phyloP scores from a whole-genome alignment of 2,888 invertebrate species.

The Zootermopsis nevadensis region DNA sequence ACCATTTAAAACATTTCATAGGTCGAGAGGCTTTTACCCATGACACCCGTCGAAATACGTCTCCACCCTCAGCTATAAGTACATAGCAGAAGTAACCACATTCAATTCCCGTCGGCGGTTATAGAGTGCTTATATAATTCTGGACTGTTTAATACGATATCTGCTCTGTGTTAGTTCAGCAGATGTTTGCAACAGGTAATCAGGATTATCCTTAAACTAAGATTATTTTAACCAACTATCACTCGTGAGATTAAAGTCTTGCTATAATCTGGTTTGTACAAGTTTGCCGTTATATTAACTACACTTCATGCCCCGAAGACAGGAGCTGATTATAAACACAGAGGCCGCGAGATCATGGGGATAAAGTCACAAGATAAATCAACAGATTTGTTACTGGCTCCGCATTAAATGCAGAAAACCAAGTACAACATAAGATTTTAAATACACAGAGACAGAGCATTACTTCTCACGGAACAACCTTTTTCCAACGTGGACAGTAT shows the following conservation, averaged over 20 bases:
- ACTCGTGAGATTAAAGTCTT: slow-evolving; percentile 6
- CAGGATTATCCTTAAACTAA: slow-evolving; percentile 33
- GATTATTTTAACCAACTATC: slow-evolving; percentile 28
- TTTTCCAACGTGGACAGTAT: too few relatives aligned
- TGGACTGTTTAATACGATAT: not conserved
- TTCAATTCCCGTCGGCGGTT: not conserved
- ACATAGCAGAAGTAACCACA: too few relatives aligned
- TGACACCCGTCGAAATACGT: too few relatives aligned
- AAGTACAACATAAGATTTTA: too few relatives aligned
- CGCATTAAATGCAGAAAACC: too few relatives aligned
- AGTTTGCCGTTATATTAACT: not conserved
- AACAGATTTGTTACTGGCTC: not conserved
- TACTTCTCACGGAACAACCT: too few relatives aligned
- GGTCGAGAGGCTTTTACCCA: too few relatives aligned
- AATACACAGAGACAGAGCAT: too few relatives aligned
- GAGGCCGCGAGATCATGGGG: not conserved
- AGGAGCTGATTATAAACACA: not conserved
- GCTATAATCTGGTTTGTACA: slow-evolving; percentile 1
- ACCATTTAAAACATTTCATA: too few relatives aligned
- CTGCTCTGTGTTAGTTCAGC: not conserved
- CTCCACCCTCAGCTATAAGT: too few relatives aligned
- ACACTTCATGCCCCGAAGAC: not conserved
- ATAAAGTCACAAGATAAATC: not conserved
- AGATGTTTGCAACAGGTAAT: slow-evolving; percentile 10
- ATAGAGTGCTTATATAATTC: not conserved